phyloP scores from a whole-genome alignment of 2,113 vertebrate species.

The Danio rerio region DNA sequence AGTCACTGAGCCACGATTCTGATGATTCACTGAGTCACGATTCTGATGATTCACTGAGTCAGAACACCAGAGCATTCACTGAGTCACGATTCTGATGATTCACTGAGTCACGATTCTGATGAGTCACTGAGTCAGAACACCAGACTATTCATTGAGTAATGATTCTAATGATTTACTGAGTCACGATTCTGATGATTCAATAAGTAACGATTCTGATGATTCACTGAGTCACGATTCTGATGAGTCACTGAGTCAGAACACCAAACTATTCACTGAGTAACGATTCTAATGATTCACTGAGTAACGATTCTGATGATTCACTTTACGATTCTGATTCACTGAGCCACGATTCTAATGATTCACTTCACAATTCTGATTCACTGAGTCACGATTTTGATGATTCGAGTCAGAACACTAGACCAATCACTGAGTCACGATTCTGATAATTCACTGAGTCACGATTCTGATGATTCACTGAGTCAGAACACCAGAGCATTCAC shows the following conservation, averaged over 20 bases:
- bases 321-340: no score
- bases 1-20: not conserved
- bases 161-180: no score
- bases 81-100: not conserved
- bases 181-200: no score
- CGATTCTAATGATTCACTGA: no score
- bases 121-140: not conserved
- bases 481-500: not conserved
- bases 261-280: not conserved
- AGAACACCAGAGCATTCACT: not conserved
- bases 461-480: not conserved
- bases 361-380: no score
- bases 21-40: conserved; percentile 1
- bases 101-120: not conserved
- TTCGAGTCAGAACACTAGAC: not conserved
- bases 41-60: not conserved
- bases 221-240: not conserved
- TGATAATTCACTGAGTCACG: not conserved
- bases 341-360: no score
- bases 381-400: no score
- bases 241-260: not conserved
- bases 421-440: no score
- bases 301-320: no score
- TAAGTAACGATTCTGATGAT: no score
- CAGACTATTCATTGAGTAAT: not conserved